Base-by-base conservation (phyloP, 2,113 vertebrate species). In the Regulus satrapa region DNA sequence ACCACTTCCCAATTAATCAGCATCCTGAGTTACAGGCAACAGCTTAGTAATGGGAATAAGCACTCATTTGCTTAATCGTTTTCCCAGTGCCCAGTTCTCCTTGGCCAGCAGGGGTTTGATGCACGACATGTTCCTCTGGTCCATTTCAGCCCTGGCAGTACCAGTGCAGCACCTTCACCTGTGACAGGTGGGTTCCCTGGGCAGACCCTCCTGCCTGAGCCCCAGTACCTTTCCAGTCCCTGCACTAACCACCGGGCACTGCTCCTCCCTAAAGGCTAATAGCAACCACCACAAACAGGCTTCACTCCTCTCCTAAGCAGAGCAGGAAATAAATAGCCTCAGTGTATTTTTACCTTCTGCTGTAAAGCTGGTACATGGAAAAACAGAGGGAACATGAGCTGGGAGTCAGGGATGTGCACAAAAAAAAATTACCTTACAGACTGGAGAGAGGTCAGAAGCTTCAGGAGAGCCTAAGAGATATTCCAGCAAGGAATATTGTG, bases 281-380 rank as follows among this genome's bases (percentile, higher is more conserved):
- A 90, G 67, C 84, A 85, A 41, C 78, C 76, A 59, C 62, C 87
- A 92, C 82, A 80, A 86, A 77, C 80, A 56, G 49, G 41, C 59
- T 78, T 68, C 82, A 18, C 81, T 79, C 91, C 24, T 81, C 84
- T 94, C 43, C 69, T 14, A 19, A 62, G 71, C 81, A 58, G 12
- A 46, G 77, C 10, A 92, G 85, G 74, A 91, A 95, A 95, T 88
- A 90, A 95, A 92, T 12, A 51, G 58, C 71, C 15, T 5, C 76
- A 63, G 86, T 77, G 31, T 66, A 45, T 67, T 89, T 29, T 0
- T 71, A 58, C 79, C 61, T 66, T 94, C 85, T 95, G 79, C 88
- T 96, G 20, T 40, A 68, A 55, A 85, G 40, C 29, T 91, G 41
- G n/a, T 17, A 25, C 31, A 1, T 20, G 19, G 18, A 6, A 58